A percentile compares a stretch with the other conserved stretches of the same genome.
These are phyloP conservation scores for Drosophila ezoana DNA, from an alignment of 2,888 invertebrate genomes.

Conservation along the genomic window DNA sequence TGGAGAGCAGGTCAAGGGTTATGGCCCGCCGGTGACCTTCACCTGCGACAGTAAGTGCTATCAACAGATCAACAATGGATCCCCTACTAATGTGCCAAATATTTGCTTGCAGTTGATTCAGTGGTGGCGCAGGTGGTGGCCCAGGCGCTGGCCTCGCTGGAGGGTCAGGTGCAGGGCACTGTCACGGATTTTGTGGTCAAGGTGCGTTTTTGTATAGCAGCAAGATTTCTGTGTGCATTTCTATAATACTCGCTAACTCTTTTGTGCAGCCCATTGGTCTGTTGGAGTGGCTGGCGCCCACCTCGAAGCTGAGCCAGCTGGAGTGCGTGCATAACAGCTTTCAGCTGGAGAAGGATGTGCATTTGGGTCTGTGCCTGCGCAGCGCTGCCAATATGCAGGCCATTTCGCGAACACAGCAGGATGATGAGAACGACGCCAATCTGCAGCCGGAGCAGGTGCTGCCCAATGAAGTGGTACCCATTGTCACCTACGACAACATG, in stretches of 20 bases:
- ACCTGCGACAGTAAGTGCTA: constrained; percentile 93
- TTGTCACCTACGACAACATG: constrained; percentile 92
- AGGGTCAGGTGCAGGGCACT: constrained; percentile 89
- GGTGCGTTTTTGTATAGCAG: constrained; percentile 41
- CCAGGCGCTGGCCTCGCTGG: constrained; percentile 93
- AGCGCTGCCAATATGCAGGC: constrained; percentile 88
- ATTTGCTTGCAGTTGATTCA: constrained; percentile 90
- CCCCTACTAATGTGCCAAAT: background rate
- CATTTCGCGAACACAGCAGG: constrained; percentile 92
- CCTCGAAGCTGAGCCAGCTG: constrained; percentile 93
- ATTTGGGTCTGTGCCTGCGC: constrained; percentile 89
- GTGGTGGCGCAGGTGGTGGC: constrained; percentile 94
- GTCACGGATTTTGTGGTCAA: constrained; percentile 89
- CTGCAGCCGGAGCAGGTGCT: constrained; percentile 92
- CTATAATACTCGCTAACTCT: background rate
- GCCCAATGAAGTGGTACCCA: constrained; percentile 90
- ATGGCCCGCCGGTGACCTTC: constrained; percentile 91
- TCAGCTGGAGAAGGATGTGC: constrained; percentile 95
- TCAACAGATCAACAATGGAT: background rate
- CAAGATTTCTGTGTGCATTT: background rate
- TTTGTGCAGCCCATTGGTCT: constrained; percentile 88
- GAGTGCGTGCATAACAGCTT: constrained; percentile 97
- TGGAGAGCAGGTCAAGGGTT: constrained; percentile 83
- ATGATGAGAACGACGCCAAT: constrained; percentile 91
- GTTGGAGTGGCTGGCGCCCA: constrained; percentile 94